phyloP scores from a whole-genome alignment of 2,888 invertebrate genomes.

The Rhamnusium bicolor region DNA sequence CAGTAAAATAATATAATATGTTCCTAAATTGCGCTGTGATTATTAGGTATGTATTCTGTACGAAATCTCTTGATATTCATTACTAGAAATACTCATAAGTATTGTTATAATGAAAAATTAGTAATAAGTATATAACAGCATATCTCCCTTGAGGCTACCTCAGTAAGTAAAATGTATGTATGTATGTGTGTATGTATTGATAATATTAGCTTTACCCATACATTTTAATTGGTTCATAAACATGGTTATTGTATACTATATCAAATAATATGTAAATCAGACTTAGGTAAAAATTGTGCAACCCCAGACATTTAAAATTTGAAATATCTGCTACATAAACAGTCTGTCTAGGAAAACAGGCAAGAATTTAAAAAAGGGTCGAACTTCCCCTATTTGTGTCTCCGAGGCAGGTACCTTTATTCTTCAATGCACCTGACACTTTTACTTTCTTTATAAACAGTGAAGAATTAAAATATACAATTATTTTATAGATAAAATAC shows the following conservation, averaged over 20 bases:
- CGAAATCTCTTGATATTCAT: too few relatives aligned
- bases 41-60: too few relatives aligned
- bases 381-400: slow-evolving; percentile 32
- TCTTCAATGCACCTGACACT: slow-evolving; percentile 27
- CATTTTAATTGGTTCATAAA: neutral
- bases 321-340: slow-evolving; percentile 29
- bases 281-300: slow-evolving; percentile 25
- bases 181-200: too few relatives aligned
- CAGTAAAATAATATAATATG: too few relatives aligned
- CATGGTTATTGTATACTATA: neutral
- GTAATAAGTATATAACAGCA: too few relatives aligned
- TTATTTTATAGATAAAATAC: too few relatives aligned
- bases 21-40: too few relatives aligned
- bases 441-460: slow-evolving; percentile 19
- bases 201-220: neutral
- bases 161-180: too few relatives aligned
- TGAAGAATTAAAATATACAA: neutral
- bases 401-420: slow-evolving; percentile 30
- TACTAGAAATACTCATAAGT: too few relatives aligned
- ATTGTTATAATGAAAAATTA: too few relatives aligned
- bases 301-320: slow-evolving; percentile 22
- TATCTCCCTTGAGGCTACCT: too few relatives aligned
- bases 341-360: slow-evolving; percentile 22
- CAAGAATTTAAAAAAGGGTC: slow-evolving; percentile 32
- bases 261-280: slow-evolving; percentile 18